These are phyloP conservation scores for Microplitis demolitor DNA, from an alignment of 1,140 invertebrate genomes.

Conservation along the genomic window DNA sequence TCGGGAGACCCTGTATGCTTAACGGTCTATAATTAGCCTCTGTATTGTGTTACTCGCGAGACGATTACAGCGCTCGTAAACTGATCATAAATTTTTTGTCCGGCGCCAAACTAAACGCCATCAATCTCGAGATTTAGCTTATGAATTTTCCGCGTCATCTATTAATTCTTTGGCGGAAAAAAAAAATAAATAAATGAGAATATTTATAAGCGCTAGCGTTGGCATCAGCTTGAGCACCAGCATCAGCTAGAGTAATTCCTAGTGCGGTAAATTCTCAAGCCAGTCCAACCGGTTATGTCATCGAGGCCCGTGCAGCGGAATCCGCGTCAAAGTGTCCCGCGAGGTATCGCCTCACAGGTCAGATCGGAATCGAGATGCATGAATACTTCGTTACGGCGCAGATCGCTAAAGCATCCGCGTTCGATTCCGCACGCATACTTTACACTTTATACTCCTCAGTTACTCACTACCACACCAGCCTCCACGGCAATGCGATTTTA, in stretches of 20 bases:
- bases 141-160: neutral
- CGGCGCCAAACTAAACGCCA: conserved; percentile 3
- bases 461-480: conserved; percentile 11
- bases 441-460: neutral
- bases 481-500: neutral
- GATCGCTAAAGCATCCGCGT: neutral
- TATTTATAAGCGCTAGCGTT: too few species aligned
- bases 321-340: conserved; percentile 5
- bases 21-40: conserved; percentile 55
- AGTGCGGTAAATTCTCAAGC: neutral
- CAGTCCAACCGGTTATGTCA: conserved; percentile 31
- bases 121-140: neutral
- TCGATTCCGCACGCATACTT: neutral
- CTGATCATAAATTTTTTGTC: conserved; percentile 47
- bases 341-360: conserved; percentile 20
- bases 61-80: conserved; percentile 53
- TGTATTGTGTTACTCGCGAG: conserved; percentile 53
- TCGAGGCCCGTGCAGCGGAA: conserved; percentile 1
- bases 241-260: too few species aligned
- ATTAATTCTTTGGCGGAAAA: too few species aligned
- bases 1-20: conserved; percentile 38
- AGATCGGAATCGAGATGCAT: conserved; percentile 32
- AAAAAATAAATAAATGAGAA: too few species aligned
- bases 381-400: conserved; percentile 34
- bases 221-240: too few species aligned